Evolutionary conservation across 2,888 invertebrate species (phyloP), one percentile per base, ranked within the genome.

Genomic region (Agrenia bidenticulata): DNA sequence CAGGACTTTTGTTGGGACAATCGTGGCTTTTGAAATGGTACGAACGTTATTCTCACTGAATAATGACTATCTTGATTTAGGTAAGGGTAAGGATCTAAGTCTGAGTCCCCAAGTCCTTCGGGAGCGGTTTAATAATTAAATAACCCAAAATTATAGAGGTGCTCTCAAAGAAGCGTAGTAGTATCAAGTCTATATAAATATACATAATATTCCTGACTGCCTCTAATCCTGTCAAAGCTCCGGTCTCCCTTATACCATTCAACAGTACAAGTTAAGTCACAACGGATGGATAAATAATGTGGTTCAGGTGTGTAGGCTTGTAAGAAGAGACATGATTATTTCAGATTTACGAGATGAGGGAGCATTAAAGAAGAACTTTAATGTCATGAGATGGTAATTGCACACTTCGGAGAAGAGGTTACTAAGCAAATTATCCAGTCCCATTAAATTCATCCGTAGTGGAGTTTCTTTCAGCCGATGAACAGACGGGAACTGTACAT

Each of bases 291-390:
- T 45, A 45, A 45, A 45, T 45, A 45, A 45, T 45, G 45, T 26
- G 65, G 65, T 65, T 65, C 65, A 65, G 65, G 65, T 65, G 65
- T 61, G 41, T 61, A 23, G 19, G 49, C 65, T 24, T 39, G 39
- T 58, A 50, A 61, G 51, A 56, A 39, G 49, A 27, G 56, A 56
- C 64, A 64, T 67, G 67, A 67, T 67, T 64, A 64, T 56, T 49
- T 51, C 64, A 64, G 64, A 64, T 67, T 67, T 67, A 67, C 64
- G 63, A 63, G 59, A 55, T 54, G 58, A 59, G 26, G 41, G 32
- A 23, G 49, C 50, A 51, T 57, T 66, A 51, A 53, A 54, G 27
- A 41, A 61, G 58, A 51, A 63, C 27, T 57, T 45, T 37, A 49
- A 37, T 55, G 56, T 55, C 56, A 56, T 55, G 63, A 45, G 45